phyloP scores from a whole-genome alignment of 2,113 vertebrate genomes.

The Trachemys scripta region DNA sequence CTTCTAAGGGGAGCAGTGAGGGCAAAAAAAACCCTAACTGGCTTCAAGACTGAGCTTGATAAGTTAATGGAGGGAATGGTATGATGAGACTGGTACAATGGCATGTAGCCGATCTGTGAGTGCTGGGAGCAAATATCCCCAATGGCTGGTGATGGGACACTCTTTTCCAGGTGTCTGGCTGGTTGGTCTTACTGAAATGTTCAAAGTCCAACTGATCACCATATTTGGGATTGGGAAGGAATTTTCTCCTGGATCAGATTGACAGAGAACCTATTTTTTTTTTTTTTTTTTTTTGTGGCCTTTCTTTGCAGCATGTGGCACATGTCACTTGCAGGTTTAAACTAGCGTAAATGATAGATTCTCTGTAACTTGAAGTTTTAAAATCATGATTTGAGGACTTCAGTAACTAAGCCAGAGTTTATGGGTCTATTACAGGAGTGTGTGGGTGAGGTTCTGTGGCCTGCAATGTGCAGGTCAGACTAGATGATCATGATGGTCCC shows the following conservation, averaged over 20 bases:
- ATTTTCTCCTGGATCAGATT: neutral
- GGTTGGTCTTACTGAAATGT: neutral
- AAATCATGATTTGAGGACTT: neutral
- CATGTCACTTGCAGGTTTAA: neutral
- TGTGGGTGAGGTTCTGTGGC: neutral
- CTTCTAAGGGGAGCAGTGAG: neutral
- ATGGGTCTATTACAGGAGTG: neutral
- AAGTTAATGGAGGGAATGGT: neutral
- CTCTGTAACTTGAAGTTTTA: neutral
- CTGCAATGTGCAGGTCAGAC: neutral
- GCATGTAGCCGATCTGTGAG: neutral
- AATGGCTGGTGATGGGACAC: neutral
- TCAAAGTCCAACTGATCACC: neutral
- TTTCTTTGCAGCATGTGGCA: neutral
- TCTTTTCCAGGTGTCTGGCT: neutral
- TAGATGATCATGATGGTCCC: neutral
- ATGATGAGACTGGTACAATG: neutral
- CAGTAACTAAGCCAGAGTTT: neutral
- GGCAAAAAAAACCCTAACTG: neutral
- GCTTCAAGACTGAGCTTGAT: neutral
- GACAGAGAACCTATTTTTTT: neutral
- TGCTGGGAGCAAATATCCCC: neutral
- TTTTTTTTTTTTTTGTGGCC: neutral
- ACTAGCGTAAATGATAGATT: neutral
- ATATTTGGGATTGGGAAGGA: neutral